phyloP scores from a whole-genome alignment of 2,113 vertebrate species.

The Argyrosomus japonicus region DNA sequence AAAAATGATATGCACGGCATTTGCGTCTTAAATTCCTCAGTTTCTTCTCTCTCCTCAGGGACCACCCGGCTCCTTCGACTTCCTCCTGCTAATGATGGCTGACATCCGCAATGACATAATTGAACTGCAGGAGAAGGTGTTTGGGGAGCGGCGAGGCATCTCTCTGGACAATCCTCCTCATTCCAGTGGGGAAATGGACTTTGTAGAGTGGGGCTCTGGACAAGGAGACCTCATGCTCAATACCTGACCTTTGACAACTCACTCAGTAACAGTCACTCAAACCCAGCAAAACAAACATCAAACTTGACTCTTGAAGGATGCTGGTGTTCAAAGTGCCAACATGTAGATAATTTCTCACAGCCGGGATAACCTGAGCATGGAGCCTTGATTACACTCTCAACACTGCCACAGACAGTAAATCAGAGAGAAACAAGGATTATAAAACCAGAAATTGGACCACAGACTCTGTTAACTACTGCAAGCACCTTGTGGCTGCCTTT shows the following conservation, averaged over 20 bases:
- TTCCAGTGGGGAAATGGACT: constrained; percentile 73
- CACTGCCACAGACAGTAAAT: constrained; percentile 24
- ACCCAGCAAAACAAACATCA: constrained; percentile 24
- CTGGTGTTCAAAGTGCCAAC: constrained; percentile 6
- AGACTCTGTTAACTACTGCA: constrained; percentile 26
- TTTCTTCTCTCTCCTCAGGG: constrained; percentile 68
- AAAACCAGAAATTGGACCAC: constrained; percentile 15
- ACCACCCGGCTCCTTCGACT: constrained; percentile 86
- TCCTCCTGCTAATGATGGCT: constrained; percentile 87
- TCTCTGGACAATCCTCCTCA: constrained; percentile 76
- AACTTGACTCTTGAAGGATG: constrained; percentile 33
- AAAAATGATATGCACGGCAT: background rate
- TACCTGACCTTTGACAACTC: constrained; percentile 68
- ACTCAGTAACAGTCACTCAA: background rate
- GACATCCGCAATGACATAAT: constrained; percentile 87
- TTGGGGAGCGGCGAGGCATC: constrained; percentile 79
- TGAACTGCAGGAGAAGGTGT: constrained; percentile 85
- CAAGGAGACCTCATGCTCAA: constrained; percentile 75
- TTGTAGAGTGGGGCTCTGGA: constrained; percentile 83
- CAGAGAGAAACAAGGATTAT: constrained; percentile 26
- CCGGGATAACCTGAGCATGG: constrained; percentile 16
- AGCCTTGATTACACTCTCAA: constrained; percentile 22
- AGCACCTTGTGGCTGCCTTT: constrained; percentile 22
- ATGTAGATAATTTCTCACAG: constrained; percentile 41
- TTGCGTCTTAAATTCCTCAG: background rate